phyloP scores from a whole-genome alignment of 2,797 vertebrate species.

The Passerculus sandwichensis region DNA sequence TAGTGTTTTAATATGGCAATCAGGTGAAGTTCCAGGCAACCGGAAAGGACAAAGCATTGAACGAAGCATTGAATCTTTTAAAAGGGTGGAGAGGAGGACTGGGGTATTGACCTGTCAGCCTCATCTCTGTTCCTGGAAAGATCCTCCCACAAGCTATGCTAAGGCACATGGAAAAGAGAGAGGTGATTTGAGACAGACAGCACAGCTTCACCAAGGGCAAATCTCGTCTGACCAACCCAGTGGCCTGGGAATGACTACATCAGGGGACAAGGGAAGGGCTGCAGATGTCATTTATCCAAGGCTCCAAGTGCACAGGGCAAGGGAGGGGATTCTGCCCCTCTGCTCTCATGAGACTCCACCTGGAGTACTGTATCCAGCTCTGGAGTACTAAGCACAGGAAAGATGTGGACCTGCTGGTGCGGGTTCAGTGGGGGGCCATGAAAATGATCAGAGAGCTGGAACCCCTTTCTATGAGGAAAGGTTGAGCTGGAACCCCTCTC shows the following conservation, averaged over 20 bases:
- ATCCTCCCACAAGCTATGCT: neutral
- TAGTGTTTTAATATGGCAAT: neutral
- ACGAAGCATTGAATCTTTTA: neutral
- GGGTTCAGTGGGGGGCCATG: neutral
- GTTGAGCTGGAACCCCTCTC: no score
- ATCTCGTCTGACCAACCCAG: neutral
- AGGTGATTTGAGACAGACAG: neutral
- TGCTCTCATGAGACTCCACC: no score
- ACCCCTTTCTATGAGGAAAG: neutral
- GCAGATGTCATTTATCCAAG: neutral
- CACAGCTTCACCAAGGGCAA: neutral
- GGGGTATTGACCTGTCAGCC: neutral
- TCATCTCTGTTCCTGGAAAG: neutral
- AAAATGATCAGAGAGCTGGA: neutral
- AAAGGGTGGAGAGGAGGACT: neutral
- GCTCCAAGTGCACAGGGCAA: neutral
- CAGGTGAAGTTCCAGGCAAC: rapidly evolving
- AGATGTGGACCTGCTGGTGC: neutral
- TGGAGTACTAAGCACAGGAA: neutral
- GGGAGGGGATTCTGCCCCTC: neutral
- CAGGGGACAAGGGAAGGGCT: neutral
- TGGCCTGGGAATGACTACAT: neutral
- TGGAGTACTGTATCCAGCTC: neutral
- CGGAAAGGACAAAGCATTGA: neutral
- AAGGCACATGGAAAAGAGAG: neutral